phyloP scores from a whole-genome alignment of 2,113 vertebrate genomes.

The Tyrannus savana region DNA sequence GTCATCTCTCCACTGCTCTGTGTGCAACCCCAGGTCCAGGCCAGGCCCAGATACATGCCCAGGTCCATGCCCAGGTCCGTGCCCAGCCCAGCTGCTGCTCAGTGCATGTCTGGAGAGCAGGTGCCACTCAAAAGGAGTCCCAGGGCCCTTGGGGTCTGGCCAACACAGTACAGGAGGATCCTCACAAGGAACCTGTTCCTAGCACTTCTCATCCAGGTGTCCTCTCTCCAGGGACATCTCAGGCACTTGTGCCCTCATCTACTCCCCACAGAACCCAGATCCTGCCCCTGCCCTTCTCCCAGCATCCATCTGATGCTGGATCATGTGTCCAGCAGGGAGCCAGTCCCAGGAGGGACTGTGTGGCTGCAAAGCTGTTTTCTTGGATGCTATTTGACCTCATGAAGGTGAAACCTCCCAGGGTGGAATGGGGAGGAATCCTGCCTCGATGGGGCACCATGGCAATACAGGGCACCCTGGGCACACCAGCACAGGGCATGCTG shows the following conservation, averaged over 20 bases:
- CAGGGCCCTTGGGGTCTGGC: not conserved
- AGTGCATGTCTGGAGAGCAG: not conserved
- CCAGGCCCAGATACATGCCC: not conserved
- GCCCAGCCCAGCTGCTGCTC: not conserved
- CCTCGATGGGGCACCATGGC: not conserved
- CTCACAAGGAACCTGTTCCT: not conserved
- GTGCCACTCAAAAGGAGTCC: not conserved
- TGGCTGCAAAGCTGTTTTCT: not conserved
- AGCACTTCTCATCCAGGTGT: not conserved
- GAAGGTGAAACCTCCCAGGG: not conserved
- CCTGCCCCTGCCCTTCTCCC: not conserved
- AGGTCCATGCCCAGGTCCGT: not conserved
- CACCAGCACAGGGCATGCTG: rapidly evolving
- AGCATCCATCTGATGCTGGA: not conserved
- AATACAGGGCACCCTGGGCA: not conserved
- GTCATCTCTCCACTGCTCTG: not conserved
- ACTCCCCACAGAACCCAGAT: not conserved
- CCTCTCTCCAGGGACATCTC: not conserved
- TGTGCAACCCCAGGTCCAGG: not conserved
- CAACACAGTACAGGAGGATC: not conserved
- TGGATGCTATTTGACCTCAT: not conserved
- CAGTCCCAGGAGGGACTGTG: not conserved
- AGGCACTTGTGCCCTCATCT: not conserved
- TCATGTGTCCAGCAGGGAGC: not conserved
- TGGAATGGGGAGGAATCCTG: not conserved